Conservation (phyloP, 1,140 invertebrate species). For the Trichonephila clavata region DNA sequence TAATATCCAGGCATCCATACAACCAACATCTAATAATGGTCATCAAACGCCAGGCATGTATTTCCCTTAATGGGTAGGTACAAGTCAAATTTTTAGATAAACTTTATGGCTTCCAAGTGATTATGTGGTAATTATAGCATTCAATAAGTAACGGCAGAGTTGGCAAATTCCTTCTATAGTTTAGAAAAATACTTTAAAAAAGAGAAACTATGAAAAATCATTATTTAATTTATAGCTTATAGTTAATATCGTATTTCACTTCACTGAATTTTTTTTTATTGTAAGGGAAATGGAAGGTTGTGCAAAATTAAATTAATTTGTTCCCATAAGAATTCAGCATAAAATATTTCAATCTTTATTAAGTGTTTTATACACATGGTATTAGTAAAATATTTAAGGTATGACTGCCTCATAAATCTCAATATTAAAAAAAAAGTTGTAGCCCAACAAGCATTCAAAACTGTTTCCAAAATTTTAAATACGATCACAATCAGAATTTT, state of each 20-base stretch:
- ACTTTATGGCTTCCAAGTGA: slow-evolving; percentile 31
- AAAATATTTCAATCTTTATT: no score
- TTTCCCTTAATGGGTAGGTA: slow-evolving; percentile 68
- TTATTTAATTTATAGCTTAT: no score
- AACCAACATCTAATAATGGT: slow-evolving; percentile 52
- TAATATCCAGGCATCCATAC: slow-evolving; percentile 50
- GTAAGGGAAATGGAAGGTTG: not conserved
- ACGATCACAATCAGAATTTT: no score
- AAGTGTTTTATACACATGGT: no score
- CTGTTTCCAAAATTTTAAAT: no score
- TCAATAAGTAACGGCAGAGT: not conserved
- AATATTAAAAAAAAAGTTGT: no score
- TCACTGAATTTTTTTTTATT: not conserved
- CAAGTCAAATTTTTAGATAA: slow-evolving; percentile 55
- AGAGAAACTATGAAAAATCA: no score
- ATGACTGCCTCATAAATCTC: no score
- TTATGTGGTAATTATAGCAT: slow-evolving; percentile 22
- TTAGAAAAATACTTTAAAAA: not conserved
- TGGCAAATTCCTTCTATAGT: not conserved
- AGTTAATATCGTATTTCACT: not conserved
- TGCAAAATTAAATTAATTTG: no score
- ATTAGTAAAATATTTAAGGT: no score
- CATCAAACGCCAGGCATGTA: slow-evolving; percentile 30
- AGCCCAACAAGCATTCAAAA: no score
- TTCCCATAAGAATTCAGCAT: no score